These are phyloP conservation scores for Syngnathus typhle DNA, from an alignment of 2,113 vertebrate genomes.

Conservation along the genomic window DNA sequence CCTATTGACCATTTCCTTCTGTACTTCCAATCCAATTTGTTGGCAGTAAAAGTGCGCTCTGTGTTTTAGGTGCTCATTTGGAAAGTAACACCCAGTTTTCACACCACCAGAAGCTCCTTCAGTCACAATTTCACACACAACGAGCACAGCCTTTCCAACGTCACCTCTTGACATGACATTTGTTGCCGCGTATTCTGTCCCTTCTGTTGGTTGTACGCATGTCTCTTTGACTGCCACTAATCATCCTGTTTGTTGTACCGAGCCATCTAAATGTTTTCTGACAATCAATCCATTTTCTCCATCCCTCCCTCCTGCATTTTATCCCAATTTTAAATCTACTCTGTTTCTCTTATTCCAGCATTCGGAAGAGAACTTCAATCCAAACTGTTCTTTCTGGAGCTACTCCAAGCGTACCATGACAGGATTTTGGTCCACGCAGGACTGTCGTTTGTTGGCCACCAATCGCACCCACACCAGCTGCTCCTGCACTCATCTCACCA, in stretches of 20 bases:
- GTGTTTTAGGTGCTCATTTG: constrained; percentile 49
- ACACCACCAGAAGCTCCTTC: constrained; percentile 44
- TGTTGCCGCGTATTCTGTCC: constrained; percentile 59
- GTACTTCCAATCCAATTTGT: constrained; percentile 43
- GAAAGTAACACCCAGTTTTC: constrained; percentile 44
- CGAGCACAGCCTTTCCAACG: constrained; percentile 20
- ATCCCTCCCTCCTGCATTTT: constrained; percentile 17
- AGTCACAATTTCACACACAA: constrained; percentile 34
- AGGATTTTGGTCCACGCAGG: constrained; percentile 96
- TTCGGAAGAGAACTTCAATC: constrained; percentile 97
- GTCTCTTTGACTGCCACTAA: constrained; percentile 44
- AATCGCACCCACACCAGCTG: constrained; percentile 96
- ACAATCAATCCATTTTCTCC: constrained; percentile 19
- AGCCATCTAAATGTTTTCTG: constrained; percentile 49
- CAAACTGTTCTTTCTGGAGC: constrained; percentile 99
- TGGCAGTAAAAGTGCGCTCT: constrained; percentile 27
- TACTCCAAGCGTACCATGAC: constrained; percentile 97
- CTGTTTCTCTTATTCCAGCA: constrained; percentile 68
- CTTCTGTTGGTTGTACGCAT: constrained; percentile 59
- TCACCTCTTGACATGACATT: constrained; percentile 56
- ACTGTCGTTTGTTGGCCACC: constrained; percentile 87
- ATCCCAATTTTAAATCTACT: constrained; percentile 11
- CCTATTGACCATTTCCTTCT: background rate
- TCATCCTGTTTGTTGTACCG: constrained; percentile 24
- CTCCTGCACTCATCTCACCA: constrained; percentile 97